phyloP scores from a whole-genome alignment of 1,140 invertebrate genomes.

The Drosophila erecta region DNA sequence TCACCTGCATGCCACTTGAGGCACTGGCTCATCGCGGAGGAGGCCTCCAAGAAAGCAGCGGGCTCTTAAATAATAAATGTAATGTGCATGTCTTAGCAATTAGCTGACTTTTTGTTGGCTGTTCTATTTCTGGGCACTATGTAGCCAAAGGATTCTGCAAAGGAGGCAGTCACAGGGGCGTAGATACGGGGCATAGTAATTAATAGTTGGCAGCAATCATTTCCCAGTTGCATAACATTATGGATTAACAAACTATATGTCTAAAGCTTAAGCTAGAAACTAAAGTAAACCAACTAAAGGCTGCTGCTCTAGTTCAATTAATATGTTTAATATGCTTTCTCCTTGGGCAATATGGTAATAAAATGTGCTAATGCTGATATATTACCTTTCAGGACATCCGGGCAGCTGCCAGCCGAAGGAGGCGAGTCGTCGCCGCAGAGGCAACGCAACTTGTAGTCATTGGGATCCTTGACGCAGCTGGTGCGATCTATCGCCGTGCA shows the following conservation, averaged over 20 bases:
- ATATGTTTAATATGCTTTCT: not conserved
- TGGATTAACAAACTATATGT: too few species aligned
- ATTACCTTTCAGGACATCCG: conserved; percentile 86
- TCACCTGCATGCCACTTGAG: conserved; percentile 39
- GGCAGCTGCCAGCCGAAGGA: conserved; percentile 88
- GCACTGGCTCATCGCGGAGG: conserved; percentile 19
- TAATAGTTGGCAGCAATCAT: not conserved
- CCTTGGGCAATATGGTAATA: too few species aligned
- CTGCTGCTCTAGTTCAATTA: not conserved
- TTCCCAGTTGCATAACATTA: not conserved
- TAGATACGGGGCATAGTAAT: too few species aligned
- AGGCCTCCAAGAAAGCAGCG: conserved; percentile 32
- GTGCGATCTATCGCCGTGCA: conserved; percentile 88
- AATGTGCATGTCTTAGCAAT: conserved; percentile 59
- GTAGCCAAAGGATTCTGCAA: conserved; percentile 17
- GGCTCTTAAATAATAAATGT: conserved; percentile 62
- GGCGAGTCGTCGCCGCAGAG: conserved; percentile 88
- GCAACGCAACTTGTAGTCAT: conserved; percentile 87
- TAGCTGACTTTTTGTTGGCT: conserved; percentile 38
- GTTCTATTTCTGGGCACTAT: conserved; percentile 40
- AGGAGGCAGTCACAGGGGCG: not conserved
- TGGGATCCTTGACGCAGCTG: conserved; percentile 87
- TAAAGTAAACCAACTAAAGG: not conserved
- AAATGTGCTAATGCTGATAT: too few species aligned
- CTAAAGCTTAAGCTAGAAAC: not conserved